phyloP scores from a whole-genome alignment of 2,888 invertebrate species.

The Corbicula japonica region DNA sequence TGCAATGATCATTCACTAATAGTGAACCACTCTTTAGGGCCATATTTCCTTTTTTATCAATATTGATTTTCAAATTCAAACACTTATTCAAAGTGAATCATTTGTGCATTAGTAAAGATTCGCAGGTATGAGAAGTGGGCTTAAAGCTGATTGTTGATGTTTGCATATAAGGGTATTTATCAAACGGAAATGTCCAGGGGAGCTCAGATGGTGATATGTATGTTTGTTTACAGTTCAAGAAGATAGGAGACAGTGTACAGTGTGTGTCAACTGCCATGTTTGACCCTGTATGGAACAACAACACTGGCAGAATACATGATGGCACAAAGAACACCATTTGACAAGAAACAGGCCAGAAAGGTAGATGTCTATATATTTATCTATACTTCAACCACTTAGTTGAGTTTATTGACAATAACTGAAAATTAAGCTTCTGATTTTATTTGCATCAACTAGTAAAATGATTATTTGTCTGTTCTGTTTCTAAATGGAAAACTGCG shows the following conservation, averaged over 20 bases:
- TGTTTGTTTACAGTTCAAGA: conserved; percentile 85
- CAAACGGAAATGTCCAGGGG: no score
- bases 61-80: no score
- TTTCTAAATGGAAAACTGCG: no score
- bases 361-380: conserved; percentile 67
- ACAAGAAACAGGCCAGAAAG: conserved; percentile 94
- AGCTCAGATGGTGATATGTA: no score
- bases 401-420: neutral
- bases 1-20: no score
- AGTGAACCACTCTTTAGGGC: no score
- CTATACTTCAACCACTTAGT: neutral
- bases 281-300: conserved; percentile 83
- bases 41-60: no score
- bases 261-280: conserved; percentile 78
- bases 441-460: neutral
- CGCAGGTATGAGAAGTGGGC: no score
- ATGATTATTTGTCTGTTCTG: neutral
- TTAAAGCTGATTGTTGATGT: no score
- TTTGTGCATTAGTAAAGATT: no score
- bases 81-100: no score
- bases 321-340: conserved; percentile 96
- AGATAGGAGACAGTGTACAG: conserved; percentile 83
- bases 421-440: neutral
- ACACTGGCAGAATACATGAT: conserved; percentile 92
- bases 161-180: no score